Conservation (phyloP, 2,797 vertebrate species). For the Micrastur ruficollis region DNA sequence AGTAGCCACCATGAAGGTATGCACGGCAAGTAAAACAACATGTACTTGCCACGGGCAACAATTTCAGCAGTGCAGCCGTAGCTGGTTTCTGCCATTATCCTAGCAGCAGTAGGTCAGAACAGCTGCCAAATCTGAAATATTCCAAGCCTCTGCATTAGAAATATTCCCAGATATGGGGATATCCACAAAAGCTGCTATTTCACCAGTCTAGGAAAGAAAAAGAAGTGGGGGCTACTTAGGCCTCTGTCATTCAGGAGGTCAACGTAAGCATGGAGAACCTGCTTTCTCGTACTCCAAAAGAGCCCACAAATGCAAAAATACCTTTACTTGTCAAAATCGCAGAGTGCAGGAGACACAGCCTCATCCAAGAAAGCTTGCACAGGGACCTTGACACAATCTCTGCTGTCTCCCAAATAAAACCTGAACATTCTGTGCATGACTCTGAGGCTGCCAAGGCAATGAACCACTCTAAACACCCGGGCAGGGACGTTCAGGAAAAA, state of each 20-base stretch:
- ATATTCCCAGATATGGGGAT: neutral
- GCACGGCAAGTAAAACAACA: neutral
- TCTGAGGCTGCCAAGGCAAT: neutral
- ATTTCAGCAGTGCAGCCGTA: constrained; percentile 1
- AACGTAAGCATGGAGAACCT: neutral
- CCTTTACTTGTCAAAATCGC: neutral
- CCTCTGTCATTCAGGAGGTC: neutral
- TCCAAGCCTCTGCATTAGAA: neutral
- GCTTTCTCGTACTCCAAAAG: neutral
- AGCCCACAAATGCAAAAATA: neutral
- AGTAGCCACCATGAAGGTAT: neutral
- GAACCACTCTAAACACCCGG: neutral
- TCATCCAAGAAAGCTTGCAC: neutral
- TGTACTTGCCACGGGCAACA: constrained; percentile 25
- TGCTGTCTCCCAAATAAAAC: neutral
- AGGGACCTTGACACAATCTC: neutral
- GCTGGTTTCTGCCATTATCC: constrained; percentile 17
- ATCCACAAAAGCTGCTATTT: neutral
- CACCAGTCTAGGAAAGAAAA: neutral
- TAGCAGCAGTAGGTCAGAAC: constrained; percentile 42
- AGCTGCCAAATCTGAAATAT: neutral
- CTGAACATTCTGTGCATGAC: neutral
- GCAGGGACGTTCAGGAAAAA: neutral
- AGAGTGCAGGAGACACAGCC: neutral
- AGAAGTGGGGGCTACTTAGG: neutral